Base-by-base conservation (phyloP, 2,888 invertebrate genomes). In the Mimumesa dahlbomi region DNA sequence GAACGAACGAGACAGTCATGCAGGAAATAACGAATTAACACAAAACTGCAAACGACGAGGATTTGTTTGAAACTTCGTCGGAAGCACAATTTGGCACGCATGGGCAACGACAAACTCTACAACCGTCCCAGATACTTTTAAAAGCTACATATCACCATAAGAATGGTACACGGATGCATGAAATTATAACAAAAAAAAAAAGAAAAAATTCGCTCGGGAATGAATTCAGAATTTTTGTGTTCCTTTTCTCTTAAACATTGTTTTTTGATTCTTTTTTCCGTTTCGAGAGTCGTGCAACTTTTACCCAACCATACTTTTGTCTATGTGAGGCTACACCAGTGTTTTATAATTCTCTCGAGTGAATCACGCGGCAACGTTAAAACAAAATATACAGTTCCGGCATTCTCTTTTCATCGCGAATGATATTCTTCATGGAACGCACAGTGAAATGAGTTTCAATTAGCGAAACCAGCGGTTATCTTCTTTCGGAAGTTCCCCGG, bases 41-140 rank as follows among this genome's bases (percentile, higher is more conserved):
- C 22, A 38, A 45, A 25, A 52, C 43, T 0, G 25, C 29, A 2
- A 43, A 14, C 19, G 19, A 40, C n/a, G 38, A 19, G n/a, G 5
- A 13, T 25, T 43, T 18, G 31, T 29, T 29, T 40, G 18, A 42
- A 46, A 49, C 40, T 57, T 57, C 59, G 43, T 49, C 48, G 49
- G 49, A 72, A 74, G 71, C 74, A 75, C 64, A 77, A 62, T 67
- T 56, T 70, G 64, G 69, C 77, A 78, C 77, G 73, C 76, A 79
- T 65, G 73, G 64, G 54, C 74, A 75, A 80, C 67, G 42, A 56
- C 75, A 81, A 82, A 76, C 67, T 81, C 82, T 79, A 82, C 77
- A 58, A 80, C 75, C 81, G 79, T 73, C 76, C 82, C 76, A 81
- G 75, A 71, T 64, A 74, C 75, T 62, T 66, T 74, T 62, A 73